Evolutionary conservation across 1,140 invertebrate genomes (phyloP).

Genomic region (Brachionus rubens): DNA sequence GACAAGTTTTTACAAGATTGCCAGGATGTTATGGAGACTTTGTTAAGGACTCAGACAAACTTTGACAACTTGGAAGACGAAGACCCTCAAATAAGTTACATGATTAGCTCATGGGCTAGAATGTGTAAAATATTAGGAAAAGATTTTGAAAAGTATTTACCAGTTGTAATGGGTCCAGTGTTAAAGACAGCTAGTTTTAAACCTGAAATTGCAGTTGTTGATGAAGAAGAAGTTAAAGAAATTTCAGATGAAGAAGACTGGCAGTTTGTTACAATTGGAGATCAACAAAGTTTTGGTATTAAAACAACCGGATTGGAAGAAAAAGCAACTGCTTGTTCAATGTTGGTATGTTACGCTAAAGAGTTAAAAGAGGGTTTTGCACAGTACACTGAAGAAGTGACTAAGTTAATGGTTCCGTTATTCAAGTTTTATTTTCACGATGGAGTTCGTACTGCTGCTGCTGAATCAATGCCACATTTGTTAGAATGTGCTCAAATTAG

Average conservation of each 20-base stretch:
- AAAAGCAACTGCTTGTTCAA: constrained; percentile 96
- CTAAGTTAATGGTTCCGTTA: constrained; percentile 85
- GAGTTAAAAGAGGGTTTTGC: constrained; percentile 94
- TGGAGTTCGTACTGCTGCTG: constrained; percentile 69
- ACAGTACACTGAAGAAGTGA: constrained; percentile 86
- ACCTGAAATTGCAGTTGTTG: constrained; percentile 90
- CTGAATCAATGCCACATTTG: constrained; percentile 87
- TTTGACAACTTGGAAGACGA: constrained; percentile 71
- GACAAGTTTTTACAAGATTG: constrained; percentile 88
- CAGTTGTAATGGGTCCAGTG: constrained; percentile 93
- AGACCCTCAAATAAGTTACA: constrained; percentile 88
- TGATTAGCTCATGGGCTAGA: constrained; percentile 96
- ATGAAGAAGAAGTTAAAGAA: constrained; percentile 66
- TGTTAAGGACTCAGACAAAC: constrained; percentile 79
- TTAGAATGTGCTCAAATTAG: constrained; percentile 85
- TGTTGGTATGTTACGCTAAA: constrained; percentile 95
- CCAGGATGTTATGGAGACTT: constrained; percentile 89
- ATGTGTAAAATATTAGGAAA: constrained; percentile 95
- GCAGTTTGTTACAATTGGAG: constrained; percentile 94
- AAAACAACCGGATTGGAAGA: constrained; percentile 80
- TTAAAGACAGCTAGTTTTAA: constrained; percentile 90
- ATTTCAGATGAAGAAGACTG: constrained; percentile 88
- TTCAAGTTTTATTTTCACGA: constrained; percentile 99
- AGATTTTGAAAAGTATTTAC: constrained; percentile 92
- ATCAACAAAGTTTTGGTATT: constrained; percentile 70